A percentile compares a stretch with the other conserved stretches of the same genome.
Conservation (phyloP, 2,797 vertebrate species). For the Rhyacichthys aspro region DNA sequence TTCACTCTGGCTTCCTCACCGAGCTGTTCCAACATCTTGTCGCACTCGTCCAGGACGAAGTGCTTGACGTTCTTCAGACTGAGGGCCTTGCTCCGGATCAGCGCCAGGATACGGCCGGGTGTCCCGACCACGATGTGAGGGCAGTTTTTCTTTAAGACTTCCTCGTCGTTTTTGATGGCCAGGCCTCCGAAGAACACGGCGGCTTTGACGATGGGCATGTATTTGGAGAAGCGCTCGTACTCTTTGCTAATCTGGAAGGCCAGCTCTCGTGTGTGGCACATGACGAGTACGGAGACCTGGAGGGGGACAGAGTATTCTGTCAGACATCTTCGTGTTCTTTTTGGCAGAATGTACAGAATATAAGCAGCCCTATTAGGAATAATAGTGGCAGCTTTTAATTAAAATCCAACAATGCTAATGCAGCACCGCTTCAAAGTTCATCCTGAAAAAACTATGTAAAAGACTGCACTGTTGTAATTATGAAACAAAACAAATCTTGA, state of each 20-base stretch:
- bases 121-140: constrained; percentile 90
- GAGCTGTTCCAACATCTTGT: constrained; percentile 90
- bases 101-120: constrained; percentile 85
- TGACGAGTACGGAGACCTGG: constrained; percentile 89
- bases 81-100: constrained; percentile 84
- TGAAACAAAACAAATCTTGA: too few species aligned
- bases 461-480: too few species aligned
- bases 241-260: constrained; percentile 95
- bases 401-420: too few species aligned
- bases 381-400: too few species aligned
- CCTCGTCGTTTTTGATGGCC: constrained; percentile 89
- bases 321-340: too few species aligned
- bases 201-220: constrained; percentile 90
- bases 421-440: too few species aligned
- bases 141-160: constrained; percentile 87
- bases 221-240: constrained; percentile 92
- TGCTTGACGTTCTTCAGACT: constrained; percentile 88
- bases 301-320: neutral
- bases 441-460: too few species aligned
- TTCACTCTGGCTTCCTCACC: constrained; percentile 72
- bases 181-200: constrained; percentile 89
- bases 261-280: constrained; percentile 91
- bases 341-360: too few species aligned
- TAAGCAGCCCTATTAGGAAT: too few species aligned
- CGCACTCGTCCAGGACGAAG: constrained; percentile 90